These are phyloP conservation scores for Tauraco erythrolophus DNA, from an alignment of 2,113 vertebrate species.

Conservation along the genomic window DNA sequence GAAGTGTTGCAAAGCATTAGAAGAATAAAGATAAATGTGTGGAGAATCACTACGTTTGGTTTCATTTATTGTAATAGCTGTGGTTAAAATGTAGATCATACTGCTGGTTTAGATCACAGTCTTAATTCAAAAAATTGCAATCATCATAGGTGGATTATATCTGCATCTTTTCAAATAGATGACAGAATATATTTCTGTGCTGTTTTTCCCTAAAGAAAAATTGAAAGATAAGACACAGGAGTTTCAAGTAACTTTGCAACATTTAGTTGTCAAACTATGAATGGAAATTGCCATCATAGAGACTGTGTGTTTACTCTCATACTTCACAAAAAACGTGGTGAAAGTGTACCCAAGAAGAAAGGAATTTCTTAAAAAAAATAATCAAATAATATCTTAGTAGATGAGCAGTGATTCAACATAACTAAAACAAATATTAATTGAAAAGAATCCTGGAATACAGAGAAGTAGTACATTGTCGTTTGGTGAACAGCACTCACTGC, in stretches of 20 bases:
- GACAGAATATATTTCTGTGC: conserved; percentile 61
- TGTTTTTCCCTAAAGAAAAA: conserved; percentile 67
- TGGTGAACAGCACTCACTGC: neutral
- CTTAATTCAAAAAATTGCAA: conserved; percentile 68
- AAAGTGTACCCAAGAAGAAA: neutral
- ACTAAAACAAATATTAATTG: conserved; percentile 17
- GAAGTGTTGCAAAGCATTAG: neutral
- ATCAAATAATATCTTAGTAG: neutral
- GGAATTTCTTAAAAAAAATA: neutral
- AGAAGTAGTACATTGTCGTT: neutral
- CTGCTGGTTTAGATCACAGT: conserved; percentile 50
- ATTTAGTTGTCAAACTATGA: conserved; percentile 66
- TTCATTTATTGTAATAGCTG: conserved; percentile 57
- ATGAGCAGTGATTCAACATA: neutral
- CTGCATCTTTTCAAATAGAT: conserved; percentile 61
- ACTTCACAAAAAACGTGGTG: conserved; percentile 20
- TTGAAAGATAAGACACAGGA: conserved; percentile 56
- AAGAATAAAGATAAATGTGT: neutral
- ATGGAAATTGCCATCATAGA: conserved; percentile 55
- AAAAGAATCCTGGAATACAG: neutral
- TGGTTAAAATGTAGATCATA: conserved; percentile 62
- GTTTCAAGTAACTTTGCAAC: conserved; percentile 60
- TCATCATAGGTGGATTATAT: conserved; percentile 71
- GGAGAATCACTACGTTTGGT: neutral
- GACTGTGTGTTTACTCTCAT: neutral